Conservation (phyloP, 2,888 invertebrate genomes). For the Napeogenes inachia region DNA sequence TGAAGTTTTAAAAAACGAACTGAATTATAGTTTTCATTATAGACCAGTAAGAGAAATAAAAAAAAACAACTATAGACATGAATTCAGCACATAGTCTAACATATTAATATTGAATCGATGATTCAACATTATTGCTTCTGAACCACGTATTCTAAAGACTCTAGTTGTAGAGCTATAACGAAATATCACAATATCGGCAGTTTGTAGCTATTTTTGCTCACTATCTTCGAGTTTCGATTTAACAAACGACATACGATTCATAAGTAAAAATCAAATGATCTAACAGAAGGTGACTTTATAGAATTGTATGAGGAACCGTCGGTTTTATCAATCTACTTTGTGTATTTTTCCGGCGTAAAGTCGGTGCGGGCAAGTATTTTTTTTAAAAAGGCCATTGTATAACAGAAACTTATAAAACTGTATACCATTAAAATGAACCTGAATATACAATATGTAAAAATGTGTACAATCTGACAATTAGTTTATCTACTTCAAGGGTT, state of each 20-base stretch:
- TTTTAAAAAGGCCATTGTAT: constrained; percentile 13
- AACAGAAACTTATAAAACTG: constrained; percentile 21
- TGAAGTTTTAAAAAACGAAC: no score
- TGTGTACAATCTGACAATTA: constrained; percentile 61
- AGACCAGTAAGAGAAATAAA: neutral
- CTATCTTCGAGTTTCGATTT: no score
- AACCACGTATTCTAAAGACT: constrained; percentile 15
- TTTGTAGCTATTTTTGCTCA: constrained; percentile 21
- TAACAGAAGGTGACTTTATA: no score
- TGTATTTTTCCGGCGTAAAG: neutral
- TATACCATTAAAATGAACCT: constrained; percentile 28
- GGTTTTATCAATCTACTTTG: neutral
- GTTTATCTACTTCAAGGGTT: constrained; percentile 72
- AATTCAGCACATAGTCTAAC: no score
- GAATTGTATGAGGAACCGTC: no score
- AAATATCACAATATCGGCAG: constrained; percentile 40
- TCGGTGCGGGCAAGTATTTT: constrained; percentile 38
- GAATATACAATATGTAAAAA: constrained; percentile 47
- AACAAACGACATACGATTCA: no score
- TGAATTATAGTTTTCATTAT: neutral
- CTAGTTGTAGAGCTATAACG: constrained; percentile 25
- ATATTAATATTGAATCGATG: no score
- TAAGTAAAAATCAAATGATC: no score
- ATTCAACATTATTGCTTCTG: constrained; percentile 4
- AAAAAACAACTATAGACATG: neutral